Conservation (phyloP, 2,113 vertebrate species). For the Crotalus horridus region DNA sequence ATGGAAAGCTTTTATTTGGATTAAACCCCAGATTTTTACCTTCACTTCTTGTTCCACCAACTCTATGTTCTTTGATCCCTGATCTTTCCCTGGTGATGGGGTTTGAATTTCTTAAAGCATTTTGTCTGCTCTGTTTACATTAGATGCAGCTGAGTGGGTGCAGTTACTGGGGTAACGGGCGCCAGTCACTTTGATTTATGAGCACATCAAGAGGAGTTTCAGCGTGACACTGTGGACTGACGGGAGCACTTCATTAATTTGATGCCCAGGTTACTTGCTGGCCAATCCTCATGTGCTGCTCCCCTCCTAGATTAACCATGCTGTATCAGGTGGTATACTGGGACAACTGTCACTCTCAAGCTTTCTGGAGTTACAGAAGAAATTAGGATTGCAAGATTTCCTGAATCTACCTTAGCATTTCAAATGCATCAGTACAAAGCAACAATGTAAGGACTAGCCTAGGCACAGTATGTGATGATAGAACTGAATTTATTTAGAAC, state of each 20-base stretch:
- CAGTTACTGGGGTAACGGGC: constrained; percentile 85
- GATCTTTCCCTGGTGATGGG: background rate
- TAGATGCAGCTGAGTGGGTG: constrained; percentile 86
- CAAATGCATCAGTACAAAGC: rapidly evolving
- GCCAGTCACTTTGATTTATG: constrained; percentile 93
- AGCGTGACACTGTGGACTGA: constrained; percentile 84
- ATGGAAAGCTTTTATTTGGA: background rate
- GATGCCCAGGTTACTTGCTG: constrained; percentile 68
- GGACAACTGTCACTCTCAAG: background rate
- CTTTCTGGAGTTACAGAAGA: background rate
- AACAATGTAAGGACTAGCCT: background rate
- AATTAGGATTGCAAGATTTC: background rate
- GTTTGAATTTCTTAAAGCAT: constrained; percentile 75
- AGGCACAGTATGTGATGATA: rapidly evolving
- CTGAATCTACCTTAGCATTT: background rate
- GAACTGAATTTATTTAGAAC: background rate
- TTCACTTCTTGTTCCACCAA: background rate
- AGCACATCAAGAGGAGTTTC: constrained; percentile 92
- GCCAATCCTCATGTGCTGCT: constrained; percentile 19
- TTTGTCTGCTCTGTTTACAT: constrained; percentile 77
- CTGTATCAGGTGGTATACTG: background rate
- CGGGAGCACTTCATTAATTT: constrained; percentile 91
- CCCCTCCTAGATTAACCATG: constrained; percentile 3
- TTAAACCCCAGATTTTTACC: background rate
- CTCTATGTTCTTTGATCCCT: background rate